Evolutionary conservation across 2,113 vertebrate species (phyloP).

Genomic region (Paraplagusia blochii): DNA sequence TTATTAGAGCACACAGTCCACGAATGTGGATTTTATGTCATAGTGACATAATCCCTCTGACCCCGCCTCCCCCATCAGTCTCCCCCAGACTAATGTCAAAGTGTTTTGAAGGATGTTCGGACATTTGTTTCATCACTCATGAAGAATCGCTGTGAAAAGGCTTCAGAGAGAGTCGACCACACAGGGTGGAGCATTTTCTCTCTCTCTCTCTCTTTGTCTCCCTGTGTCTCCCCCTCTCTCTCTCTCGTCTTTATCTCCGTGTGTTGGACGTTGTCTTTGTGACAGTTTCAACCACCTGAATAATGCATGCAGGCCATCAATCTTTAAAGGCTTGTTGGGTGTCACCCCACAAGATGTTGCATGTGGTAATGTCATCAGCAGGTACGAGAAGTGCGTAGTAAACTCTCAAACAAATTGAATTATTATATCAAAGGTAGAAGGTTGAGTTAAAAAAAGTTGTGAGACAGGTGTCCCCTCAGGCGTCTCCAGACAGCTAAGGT

Average conservation of each 20-base stretch:
- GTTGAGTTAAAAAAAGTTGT: no score
- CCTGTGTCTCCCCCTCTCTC: constrained; percentile 7
- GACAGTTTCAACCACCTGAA: constrained; percentile 42
- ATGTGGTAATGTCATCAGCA: constrained; percentile 5
- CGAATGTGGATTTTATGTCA: neutral
- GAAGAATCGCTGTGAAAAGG: constrained; percentile 17
- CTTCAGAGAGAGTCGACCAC: constrained; percentile 3
- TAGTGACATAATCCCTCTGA: no score
- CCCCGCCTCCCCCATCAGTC: no score
- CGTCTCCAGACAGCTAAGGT: no score
- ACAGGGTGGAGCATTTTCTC: constrained; percentile 11
- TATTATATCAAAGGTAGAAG: no score
- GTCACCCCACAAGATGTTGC: constrained; percentile 19
- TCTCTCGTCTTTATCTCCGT: constrained; percentile 3
- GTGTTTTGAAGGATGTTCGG: constrained; percentile 14
- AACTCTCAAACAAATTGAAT: no score
- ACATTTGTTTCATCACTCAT: constrained; percentile 22
- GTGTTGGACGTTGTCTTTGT: constrained; percentile 18
- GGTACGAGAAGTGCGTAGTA: constrained; percentile 9
- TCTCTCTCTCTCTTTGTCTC: constrained; percentile 17
- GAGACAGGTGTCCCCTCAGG: no score
- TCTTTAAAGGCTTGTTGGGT: constrained; percentile 63
- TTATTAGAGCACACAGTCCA: neutral
- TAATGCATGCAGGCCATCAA: constrained; percentile 64
- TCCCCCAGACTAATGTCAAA: no score